These are phyloP conservation scores for Tinamus major DNA, from an alignment of 2,797 vertebrate species.

Conservation along the genomic window DNA sequence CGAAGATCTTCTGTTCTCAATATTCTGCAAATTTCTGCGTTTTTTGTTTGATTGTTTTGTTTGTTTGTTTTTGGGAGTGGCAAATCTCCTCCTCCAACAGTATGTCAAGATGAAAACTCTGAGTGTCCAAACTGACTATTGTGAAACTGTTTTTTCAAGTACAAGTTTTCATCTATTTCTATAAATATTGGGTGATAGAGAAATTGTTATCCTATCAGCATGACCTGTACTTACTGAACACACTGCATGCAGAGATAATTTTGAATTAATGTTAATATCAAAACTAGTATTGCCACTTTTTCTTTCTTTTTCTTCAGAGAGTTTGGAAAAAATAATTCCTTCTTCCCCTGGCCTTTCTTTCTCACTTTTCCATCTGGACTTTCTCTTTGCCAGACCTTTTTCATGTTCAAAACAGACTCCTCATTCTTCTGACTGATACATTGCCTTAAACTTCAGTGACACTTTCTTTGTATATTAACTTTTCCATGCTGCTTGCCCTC, in stretches of 20 bases:
- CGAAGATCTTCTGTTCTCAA: not conserved
- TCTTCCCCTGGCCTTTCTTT: not conserved
- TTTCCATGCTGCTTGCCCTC: slow-evolving; percentile 7
- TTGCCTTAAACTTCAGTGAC: not conserved
- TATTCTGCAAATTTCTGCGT: not conserved
- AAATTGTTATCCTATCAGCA: not conserved
- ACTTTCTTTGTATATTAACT: not conserved
- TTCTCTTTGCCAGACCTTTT: not conserved
- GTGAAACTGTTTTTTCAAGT: not conserved
- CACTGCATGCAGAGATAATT: not conserved
- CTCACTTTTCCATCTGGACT: not conserved
- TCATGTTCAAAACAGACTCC: slow-evolving; percentile 7
- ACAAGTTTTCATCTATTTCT: not conserved
- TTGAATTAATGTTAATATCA: not conserved
- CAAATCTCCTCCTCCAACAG: not conserved
- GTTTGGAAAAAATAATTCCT: not conserved
- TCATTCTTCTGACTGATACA: not conserved
- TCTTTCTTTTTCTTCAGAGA: not conserved
- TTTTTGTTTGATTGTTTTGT: not conserved
- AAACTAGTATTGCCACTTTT: not conserved
- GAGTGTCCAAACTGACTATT: rapidly evolving
- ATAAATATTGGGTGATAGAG: not conserved
- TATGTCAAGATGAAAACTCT: not conserved
- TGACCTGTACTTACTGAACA: not conserved
- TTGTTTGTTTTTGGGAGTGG: not conserved